Evolutionary conservation across 2,797 vertebrate genomes (phyloP), one percentile per base, ranked within the genome.

Genomic region (Trachurus trachurus): DNA sequence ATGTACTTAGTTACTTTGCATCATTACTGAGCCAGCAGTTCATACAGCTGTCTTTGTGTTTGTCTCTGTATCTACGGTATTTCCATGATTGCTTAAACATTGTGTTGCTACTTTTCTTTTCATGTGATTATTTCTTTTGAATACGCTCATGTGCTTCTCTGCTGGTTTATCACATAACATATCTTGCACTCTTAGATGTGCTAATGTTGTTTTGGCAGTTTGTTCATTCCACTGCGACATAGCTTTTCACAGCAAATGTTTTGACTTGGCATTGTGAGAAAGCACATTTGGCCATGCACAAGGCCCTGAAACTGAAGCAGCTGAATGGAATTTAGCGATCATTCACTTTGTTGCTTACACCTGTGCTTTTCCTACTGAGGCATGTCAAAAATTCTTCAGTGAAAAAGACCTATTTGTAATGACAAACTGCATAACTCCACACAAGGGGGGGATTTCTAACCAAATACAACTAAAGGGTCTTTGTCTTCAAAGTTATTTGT

Each of bases 401-500:
- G 9, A 19, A 56, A 42, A 59, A 26, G 45, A 0, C 4, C 10
- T 29, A 37, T 34, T 58, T 66, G 61, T 37, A 31, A 49, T 76
- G 60, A 78, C 21, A 2, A 45, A 42, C 54, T 39, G 12, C 65
- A 47, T 34, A 49, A 68, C 7, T n/a, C 7, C 37, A 75, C 76
- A 77, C 44, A 63, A 77, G 45, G 13, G 12, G 49, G 45, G 47
- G 1, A 52, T 54, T 42, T 65, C 10, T 29, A 72, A 61, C 31
- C 21, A 53, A 67, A 40, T 34, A 17, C n/a, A 64, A 78, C 59
- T 50, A 63, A 66, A 47, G 56, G 53, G 5, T 59, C 69, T 68
- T 71, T 84, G 61, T 81, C 57, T 71, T 26, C 37, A 6, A 50
- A 53, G 21, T n/a, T 71, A 68, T 74, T 61, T 68, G 61, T 42